Conservation (phyloP, 2,113 vertebrate genomes). For the Nycticorax nycticorax region DNA sequence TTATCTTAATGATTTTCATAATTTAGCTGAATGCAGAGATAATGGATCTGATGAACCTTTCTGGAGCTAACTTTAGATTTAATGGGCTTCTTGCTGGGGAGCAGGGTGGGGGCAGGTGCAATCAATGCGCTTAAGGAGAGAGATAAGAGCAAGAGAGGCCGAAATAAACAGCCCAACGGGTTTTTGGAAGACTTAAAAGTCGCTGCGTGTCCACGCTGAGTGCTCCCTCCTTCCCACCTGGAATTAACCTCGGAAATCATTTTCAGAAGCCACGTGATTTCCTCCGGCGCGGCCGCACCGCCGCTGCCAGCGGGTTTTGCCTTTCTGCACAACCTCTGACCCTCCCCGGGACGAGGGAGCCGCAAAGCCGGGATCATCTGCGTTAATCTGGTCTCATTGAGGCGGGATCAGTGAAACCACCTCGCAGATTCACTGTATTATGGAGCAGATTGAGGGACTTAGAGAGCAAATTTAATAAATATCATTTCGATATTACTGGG, state of each 20-base stretch:
- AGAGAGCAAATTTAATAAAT: conserved; percentile 70
- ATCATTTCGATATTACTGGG: conserved; percentile 59
- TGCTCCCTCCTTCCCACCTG: conserved; percentile 29
- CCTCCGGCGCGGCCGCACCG: fast-evolving
- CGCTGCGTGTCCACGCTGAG: not conserved
- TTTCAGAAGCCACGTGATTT: not conserved
- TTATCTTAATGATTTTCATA: conserved; percentile 66
- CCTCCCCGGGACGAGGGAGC: conserved; percentile 19
- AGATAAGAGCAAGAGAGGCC: not conserved
- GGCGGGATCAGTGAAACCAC: conserved; percentile 62
- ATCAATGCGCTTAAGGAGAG: not conserved
- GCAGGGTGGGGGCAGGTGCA: not conserved
- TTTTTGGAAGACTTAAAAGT: not conserved
- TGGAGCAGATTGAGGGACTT: conserved; percentile 71
- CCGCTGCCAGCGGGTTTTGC: not conserved
- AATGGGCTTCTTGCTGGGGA: conserved; percentile 43
- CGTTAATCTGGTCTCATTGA: conserved; percentile 63
- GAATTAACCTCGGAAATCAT: not conserved
- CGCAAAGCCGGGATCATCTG: conserved; percentile 68
- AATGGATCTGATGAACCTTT: conserved; percentile 61
- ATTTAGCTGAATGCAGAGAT: conserved; percentile 60
- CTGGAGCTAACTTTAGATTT: conserved; percentile 50
- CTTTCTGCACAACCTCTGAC: conserved; percentile 37
- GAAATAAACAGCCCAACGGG: not conserved
- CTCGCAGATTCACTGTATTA: conserved; percentile 63